These are phyloP conservation scores for Eurypyga helias DNA, from an alignment of 2,113 vertebrate species.

Conservation along the genomic window DNA sequence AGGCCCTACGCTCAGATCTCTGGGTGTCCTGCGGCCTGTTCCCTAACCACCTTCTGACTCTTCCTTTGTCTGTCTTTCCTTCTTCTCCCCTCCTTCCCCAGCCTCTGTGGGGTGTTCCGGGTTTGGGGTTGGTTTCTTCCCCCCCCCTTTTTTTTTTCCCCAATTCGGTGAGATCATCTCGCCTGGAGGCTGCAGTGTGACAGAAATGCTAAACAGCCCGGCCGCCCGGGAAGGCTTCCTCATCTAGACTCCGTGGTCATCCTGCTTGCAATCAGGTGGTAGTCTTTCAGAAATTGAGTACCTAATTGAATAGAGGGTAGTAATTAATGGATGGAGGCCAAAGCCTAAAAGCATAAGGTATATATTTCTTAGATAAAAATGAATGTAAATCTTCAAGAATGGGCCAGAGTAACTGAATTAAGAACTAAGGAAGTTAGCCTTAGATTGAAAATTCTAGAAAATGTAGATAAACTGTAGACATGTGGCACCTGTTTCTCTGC, in stretches of 20 bases:
- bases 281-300: not conserved
- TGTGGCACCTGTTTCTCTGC: not conserved
- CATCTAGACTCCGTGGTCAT: not conserved
- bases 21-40: not conserved
- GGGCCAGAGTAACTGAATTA: not conserved
- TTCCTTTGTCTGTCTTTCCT: not conserved
- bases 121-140: rapidly evolving
- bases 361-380: not conserved
- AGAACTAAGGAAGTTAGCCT: not conserved
- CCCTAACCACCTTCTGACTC: no score
- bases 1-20: not conserved
- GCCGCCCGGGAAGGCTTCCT: not conserved
- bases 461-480: not conserved
- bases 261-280: not conserved
- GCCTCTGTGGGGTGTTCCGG: not conserved
- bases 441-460: not conserved
- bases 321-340: not conserved
- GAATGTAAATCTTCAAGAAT: not conserved
- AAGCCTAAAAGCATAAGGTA: not conserved
- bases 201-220: not conserved
- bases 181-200: not conserved
- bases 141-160: not conserved
- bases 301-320: not conserved
- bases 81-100: not conserved
- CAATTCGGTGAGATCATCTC: not conserved